Base-by-base conservation (phyloP, 2,888 invertebrate genomes). In the Tipula helvola region DNA sequence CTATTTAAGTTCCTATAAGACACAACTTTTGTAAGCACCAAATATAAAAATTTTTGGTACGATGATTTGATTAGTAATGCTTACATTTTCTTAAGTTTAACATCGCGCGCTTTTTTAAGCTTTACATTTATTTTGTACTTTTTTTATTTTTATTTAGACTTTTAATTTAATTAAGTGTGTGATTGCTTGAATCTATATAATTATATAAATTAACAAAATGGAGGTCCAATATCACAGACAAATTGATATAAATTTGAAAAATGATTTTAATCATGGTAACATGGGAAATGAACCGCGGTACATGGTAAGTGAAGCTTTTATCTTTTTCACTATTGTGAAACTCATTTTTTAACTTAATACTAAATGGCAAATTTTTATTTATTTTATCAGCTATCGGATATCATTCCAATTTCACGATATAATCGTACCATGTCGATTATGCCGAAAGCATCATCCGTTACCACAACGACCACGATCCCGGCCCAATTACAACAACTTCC, bases 301-400 rank as follows among this genome's bases (percentile, higher is more conserved):
- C 71, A 71, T 28, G 71, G 71, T 71, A 71, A 71, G 71, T 28
- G 52, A 39, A 39, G 39, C 39, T 39, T 44, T 44, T 44, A 0
- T 5, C n/a, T n/a, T 28, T 28, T 52, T n/a, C 13, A 52, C 41
- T 41, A 41, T 41, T 41, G 41, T 57, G 18, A 57, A 16, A 7
- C 5, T 8, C 18, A 18, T 5, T 18, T 4, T 12, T n/a, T 57
- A 57, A 57, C 18, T 57, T 57, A 12, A 12, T 57, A 84, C 13
- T 28, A 5, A 84, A 28, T 52, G 47, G 13, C 28, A 1, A 47
- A 42, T 85, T 44, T 83, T 86, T 52, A 57, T 57, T 28, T 18
- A 42, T 36, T 85, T 86, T 36, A 47, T 83, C 88, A 91, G 91
- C 89, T 91, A 18, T 91, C 91, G 89, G 90, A 91, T 88, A 88